A percentile compares a stretch with the other conserved stretches of the same genome.
Conservation (phyloP, 2,888 invertebrate species). For the Masnerella sp. region DNA sequence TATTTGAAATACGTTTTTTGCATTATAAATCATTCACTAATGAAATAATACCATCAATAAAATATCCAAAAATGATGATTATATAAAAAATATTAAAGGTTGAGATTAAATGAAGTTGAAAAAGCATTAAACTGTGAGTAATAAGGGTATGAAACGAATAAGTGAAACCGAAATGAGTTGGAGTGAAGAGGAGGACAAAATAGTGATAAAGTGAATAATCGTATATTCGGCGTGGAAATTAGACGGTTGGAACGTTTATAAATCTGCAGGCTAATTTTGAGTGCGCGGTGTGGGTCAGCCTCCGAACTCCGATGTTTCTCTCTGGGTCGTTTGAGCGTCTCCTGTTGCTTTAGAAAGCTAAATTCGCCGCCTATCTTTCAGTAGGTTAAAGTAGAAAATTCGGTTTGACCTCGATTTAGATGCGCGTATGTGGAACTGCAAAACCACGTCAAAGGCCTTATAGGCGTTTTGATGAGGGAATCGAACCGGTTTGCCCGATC, state of each 20-base stretch:
- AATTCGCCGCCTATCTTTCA: constrained; percentile 74
- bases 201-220: constrained; percentile 38
- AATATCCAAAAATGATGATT: no score
- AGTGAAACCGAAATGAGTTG: constrained; percentile 2
- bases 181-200: constrained; percentile 13
- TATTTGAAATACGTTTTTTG: no score
- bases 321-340: constrained; percentile 57
- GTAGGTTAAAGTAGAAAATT: constrained; percentile 78
- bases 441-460: constrained; percentile 62
- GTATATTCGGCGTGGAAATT: constrained; percentile 37
- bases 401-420: constrained; percentile 77
- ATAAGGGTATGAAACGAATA: neutral
- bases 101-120: neutral
- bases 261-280: constrained; percentile 69
- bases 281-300: constrained; percentile 61
- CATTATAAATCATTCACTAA: no score
- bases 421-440: constrained; percentile 61
- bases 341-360: constrained; percentile 76
- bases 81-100: no score
- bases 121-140: neutral
- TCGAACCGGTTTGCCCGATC: constrained; percentile 59
- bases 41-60: no score
- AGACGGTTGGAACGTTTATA: constrained; percentile 58
- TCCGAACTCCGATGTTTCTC: constrained; percentile 53
- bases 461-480: constrained; percentile 59